These are phyloP conservation scores for Sclerurus mexicanus DNA, from an alignment of 2,113 vertebrate species.

Conservation along the genomic window DNA sequence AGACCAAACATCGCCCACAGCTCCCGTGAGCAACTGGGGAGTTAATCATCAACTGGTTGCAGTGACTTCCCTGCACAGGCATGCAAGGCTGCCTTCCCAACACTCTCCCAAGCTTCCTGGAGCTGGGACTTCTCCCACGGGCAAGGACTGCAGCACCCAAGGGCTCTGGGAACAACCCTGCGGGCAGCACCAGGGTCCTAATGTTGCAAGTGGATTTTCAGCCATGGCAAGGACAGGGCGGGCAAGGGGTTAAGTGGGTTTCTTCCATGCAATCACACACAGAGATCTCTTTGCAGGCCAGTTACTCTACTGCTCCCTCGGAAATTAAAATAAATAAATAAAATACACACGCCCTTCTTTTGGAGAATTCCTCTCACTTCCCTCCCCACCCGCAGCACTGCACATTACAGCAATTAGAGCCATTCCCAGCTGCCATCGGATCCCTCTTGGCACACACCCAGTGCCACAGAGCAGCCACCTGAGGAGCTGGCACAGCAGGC, in stretches of 20 bases:
- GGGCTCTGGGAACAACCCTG: not conserved
- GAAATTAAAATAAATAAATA: not conserved
- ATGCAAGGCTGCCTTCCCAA: not conserved
- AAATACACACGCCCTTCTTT: not conserved
- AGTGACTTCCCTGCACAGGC: not conserved
- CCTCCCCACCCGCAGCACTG: not conserved
- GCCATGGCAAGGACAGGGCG: not conserved
- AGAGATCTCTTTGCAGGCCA: not conserved
- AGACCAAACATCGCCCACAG: not conserved
- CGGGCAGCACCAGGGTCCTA: not conserved
- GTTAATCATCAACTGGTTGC: not conserved
- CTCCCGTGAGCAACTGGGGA: fast-evolving
- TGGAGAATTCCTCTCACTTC: not conserved
- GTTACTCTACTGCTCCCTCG: not conserved
- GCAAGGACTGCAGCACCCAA: no score
- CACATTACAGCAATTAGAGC: not conserved
- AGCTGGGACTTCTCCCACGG: not conserved
- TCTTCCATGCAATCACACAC: not conserved
- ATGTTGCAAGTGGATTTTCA: not conserved
- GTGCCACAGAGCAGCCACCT: not conserved
- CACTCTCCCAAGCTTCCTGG: fast-evolving
- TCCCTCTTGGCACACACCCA: not conserved
- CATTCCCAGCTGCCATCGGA: not conserved
- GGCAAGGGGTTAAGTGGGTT: not conserved
- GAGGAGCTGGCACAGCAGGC: not conserved